Percentiles rank a stretch among this genome's conserved stretches.
phyloP scores from a whole-genome alignment of 2,888 invertebrate genomes.

The Agrochola macilenta region DNA sequence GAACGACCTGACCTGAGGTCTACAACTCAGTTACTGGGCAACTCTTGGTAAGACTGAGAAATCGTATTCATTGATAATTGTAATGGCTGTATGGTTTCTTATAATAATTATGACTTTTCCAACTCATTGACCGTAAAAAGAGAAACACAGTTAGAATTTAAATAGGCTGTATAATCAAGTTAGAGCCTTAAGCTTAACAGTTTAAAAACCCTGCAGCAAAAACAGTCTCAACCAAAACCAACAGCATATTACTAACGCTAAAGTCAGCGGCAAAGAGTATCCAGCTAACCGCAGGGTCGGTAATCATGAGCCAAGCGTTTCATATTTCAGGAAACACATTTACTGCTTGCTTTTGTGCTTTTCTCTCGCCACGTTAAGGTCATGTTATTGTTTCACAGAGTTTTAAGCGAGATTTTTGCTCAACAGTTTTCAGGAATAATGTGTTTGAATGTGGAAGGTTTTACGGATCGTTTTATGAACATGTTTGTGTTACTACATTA shows the following conservation, averaged over 20 bases:
- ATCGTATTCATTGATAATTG: background rate
- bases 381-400: constrained; percentile 38
- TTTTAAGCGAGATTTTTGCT: constrained; percentile 32
- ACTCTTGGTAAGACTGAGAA: background rate
- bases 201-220: background rate
- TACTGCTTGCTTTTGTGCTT: constrained; percentile 64
- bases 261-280: constrained; percentile 34
- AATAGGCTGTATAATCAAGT: background rate
- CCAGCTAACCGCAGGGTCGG: constrained; percentile 49
- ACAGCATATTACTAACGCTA: constrained; percentile 1
- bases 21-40: background rate
- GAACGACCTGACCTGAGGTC: too few species aligned
- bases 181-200: background rate
- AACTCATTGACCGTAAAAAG: background rate
- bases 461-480: background rate
- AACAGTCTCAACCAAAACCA: background rate
- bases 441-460: background rate
- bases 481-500: background rate
- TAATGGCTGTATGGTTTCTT: background rate
- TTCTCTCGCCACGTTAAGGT: constrained; percentile 41
- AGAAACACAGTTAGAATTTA: background rate
- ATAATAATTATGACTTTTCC: background rate
- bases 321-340: constrained; percentile 74
- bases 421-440: constrained; percentile 20
- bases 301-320: constrained; percentile 70